Percentiles rank a stretch among this genome's conserved stretches.
phyloP scores from a whole-genome alignment of 2,888 invertebrate genomes.

The Torymus texanus region DNA sequence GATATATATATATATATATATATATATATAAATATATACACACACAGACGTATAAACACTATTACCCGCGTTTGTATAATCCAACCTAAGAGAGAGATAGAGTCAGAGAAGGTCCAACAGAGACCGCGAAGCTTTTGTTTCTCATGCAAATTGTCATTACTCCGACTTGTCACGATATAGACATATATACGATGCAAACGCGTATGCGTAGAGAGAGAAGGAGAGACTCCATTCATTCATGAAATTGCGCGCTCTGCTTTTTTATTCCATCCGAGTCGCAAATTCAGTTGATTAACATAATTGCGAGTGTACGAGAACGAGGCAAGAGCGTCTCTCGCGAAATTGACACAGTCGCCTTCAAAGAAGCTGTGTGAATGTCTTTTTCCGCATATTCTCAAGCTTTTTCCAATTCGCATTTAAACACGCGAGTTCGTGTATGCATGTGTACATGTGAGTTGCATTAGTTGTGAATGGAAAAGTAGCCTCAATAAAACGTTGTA shows the following conservation, averaged over 20 bases:
- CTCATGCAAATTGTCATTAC: constrained; percentile 72
- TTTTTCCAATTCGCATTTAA: constrained; percentile 25
- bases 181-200: background rate
- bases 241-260: constrained; percentile 44
- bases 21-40: constrained; percentile 37
- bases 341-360: constrained; percentile 39
- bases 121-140: constrained; percentile 65
- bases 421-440: background rate
- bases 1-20: background rate
- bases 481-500: constrained; percentile 13
- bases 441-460: too few relatives aligned
- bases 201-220: background rate
- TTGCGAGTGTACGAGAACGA: constrained; percentile 50
- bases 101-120: constrained; percentile 53
- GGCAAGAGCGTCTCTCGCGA: background rate
- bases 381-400: constrained; percentile 51
- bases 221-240: constrained; percentile 34
- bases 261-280: constrained; percentile 58
- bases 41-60: constrained; percentile 50
- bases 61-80: background rate
- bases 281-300: constrained; percentile 67
- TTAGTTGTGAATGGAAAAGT: constrained; percentile 14
- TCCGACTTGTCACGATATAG: constrained; percentile 17
- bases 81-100: constrained; percentile 3
- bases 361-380: constrained; percentile 55